Evolutionary conservation across 2,888 invertebrate species (phyloP).

Genomic region (Hyposoter didymator): DNA sequence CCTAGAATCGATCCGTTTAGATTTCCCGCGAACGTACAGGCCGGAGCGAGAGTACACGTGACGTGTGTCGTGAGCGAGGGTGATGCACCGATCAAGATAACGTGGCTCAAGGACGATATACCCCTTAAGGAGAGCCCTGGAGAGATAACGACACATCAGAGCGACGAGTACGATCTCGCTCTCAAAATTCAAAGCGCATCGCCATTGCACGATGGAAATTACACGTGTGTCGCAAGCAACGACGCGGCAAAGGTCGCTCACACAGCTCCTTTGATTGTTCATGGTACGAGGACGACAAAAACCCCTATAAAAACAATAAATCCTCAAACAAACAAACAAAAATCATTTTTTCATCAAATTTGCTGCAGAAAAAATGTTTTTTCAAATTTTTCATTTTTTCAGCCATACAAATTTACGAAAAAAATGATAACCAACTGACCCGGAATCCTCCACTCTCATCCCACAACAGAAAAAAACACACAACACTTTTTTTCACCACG

Average conservation of each 20-base stretch:
- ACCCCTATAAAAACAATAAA: not conserved
- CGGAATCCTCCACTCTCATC: not conserved
- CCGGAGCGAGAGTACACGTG: constrained; percentile 84
- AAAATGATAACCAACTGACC: not conserved
- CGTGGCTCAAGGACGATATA: constrained; percentile 86
- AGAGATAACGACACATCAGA: constrained; percentile 78
- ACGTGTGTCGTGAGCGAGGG: constrained; percentile 85
- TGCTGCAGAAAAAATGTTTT: not conserved
- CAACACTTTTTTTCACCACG: not conserved
- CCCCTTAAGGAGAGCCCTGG: constrained; percentile 83
- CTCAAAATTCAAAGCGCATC: constrained; percentile 85
- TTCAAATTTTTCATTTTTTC: not conserved
- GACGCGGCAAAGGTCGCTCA: constrained; percentile 84
- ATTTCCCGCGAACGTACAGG: constrained; percentile 84
- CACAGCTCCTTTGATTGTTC: constrained; percentile 85
- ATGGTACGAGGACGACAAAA: constrained; percentile 81
- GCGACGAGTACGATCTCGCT: constrained; percentile 82
- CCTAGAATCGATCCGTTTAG: constrained; percentile 85
- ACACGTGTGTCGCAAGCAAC: constrained; percentile 85
- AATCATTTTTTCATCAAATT: not conserved
- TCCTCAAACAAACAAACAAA: not conserved
- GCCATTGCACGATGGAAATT: constrained; percentile 85
- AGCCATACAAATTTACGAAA: not conserved
- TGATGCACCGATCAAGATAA: constrained; percentile 86
- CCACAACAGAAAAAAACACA: constrained; percentile 19